A percentile compares a stretch with the other conserved stretches of the same genome.
phyloP scores from a whole-genome alignment of 2,113 vertebrate species.

The Vulpes ferrilata region DNA sequence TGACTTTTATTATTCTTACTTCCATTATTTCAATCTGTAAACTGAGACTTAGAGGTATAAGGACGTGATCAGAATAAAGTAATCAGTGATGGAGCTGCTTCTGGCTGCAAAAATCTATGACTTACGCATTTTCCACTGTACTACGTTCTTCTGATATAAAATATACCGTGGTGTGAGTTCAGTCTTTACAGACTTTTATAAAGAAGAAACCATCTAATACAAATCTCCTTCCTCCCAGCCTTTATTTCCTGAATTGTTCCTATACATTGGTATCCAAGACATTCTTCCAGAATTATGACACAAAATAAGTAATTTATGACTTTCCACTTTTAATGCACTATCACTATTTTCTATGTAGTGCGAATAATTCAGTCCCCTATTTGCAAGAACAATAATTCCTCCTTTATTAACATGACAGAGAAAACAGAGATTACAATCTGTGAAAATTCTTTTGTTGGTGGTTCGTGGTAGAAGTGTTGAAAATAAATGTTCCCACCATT shows the following conservation, averaged over 20 bases:
- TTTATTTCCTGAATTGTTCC: not conserved
- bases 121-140: not conserved
- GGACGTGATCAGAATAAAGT: not conserved
- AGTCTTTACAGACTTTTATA: not conserved
- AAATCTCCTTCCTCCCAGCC: not conserved
- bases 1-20: not conserved
- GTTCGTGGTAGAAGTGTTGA: not conserved
- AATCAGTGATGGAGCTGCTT: not conserved
- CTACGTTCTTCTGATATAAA: not conserved
- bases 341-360: not conserved
- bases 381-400: not conserved
- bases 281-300: conserved; percentile 11
- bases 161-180: not conserved
- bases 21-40: not conserved
- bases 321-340: not conserved
- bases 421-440: conserved; percentile 26
- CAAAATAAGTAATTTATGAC: not conserved
- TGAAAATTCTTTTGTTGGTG: not conserved
- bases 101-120: not conserved
- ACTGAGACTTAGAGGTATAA: not conserved
- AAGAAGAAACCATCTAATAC: not conserved
- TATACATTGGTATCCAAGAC: not conserved
- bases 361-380: not conserved
- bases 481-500: conserved; percentile 63
- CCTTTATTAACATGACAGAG: conserved; percentile 57